These are phyloP conservation scores for Ormyrus rosae DNA, from an alignment of 2,888 invertebrate species.

Conservation along the genomic window DNA sequence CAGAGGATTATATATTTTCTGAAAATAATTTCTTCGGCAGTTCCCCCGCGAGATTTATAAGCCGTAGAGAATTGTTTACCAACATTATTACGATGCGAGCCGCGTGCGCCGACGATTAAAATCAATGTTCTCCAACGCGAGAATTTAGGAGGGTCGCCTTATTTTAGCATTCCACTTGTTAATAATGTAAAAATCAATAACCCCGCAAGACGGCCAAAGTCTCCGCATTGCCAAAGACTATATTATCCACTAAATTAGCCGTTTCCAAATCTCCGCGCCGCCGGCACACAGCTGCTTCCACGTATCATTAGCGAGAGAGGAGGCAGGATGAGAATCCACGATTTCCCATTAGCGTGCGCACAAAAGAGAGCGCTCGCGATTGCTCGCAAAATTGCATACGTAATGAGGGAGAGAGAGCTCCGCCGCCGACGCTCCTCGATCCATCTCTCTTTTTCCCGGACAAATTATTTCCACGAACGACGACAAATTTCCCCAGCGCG, in stretches of 20 bases:
- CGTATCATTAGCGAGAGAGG: background rate
- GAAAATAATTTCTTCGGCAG: slow-evolving; percentile 15
- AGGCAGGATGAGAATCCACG: slow-evolving; percentile 1
- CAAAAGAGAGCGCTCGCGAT: slow-evolving; percentile 26
- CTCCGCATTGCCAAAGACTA: background rate
- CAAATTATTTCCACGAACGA: slow-evolving; percentile 54
- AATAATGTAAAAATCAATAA: too few species aligned
- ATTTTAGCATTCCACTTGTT: too few species aligned
- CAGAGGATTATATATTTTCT: slow-evolving; percentile 12
- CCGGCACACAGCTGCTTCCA: background rate
- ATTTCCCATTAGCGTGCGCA: slow-evolving; percentile 32
- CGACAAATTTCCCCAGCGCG: slow-evolving; percentile 28
- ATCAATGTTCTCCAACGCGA: background rate
- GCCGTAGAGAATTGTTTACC: slow-evolving; percentile 4
- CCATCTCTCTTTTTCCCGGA: slow-evolving; percentile 26
- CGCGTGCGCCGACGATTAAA: background rate
- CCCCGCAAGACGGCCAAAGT: too few species aligned
- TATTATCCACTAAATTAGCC: too few species aligned
- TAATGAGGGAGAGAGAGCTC: slow-evolving; percentile 28
- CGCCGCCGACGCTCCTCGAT: background rate
- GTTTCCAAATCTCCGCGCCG: background rate
- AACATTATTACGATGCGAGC: background rate
- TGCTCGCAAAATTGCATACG: slow-evolving; percentile 45
- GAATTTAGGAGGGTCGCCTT: background rate
- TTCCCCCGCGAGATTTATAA: slow-evolving; percentile 21